These are phyloP conservation scores for Anseranas semipalmata DNA, from an alignment of 2,113 vertebrate genomes.

Conservation along the genomic window DNA sequence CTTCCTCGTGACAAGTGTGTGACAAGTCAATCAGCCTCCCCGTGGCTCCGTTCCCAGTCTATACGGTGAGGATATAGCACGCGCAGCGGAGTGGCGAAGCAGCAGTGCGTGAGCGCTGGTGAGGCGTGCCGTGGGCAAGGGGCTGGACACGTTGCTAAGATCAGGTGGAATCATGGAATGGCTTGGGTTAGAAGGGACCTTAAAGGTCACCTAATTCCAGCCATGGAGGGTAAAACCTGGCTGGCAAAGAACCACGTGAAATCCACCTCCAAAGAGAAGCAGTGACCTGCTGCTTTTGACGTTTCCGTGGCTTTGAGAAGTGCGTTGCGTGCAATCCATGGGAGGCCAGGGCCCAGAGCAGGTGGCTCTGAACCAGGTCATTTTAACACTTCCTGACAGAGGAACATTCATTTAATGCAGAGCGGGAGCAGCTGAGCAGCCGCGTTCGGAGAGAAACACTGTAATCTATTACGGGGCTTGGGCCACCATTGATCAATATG, in stretches of 20 bases:
- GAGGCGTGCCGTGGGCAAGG: rapidly evolving
- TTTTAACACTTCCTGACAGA: conserved; percentile 35
- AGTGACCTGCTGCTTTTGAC: rapidly evolving
- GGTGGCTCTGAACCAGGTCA: neutral
- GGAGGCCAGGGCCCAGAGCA: neutral
- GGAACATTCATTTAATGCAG: conserved; percentile 20
- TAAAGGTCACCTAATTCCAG: too few relatives aligned
- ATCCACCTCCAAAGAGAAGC: neutral
- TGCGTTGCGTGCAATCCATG: neutral
- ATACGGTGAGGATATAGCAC: neutral
- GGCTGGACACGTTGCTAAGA: neutral
- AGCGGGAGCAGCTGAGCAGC: neutral
- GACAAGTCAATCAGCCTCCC: neutral
- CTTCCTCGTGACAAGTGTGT: neutral
- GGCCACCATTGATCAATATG: conserved; percentile 61
- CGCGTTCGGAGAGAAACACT: neutral
- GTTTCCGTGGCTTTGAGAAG: neutral
- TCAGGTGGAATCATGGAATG: neutral
- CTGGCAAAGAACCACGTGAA: neutral
- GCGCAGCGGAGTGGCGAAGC: neutral
- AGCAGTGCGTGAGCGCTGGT: neutral
- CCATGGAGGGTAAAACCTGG: neutral
- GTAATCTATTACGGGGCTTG: conserved; percentile 1
- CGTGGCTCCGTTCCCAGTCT: neutral
- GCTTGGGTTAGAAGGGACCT: too few relatives aligned